Evolutionary conservation across 2,888 invertebrate genomes (phyloP).

Genomic region (Esperia sulphurella): DNA sequence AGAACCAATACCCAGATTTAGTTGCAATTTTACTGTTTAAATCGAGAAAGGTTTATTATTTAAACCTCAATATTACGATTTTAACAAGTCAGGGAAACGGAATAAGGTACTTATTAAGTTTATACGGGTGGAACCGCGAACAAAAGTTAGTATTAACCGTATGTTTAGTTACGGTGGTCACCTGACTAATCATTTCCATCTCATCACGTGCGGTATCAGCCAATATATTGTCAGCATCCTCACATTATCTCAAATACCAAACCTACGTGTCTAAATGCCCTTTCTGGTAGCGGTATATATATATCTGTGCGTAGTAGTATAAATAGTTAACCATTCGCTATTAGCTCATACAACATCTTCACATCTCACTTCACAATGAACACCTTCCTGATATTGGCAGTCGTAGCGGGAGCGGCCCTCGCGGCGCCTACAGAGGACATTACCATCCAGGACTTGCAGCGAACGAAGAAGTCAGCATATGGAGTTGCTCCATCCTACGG

Average conservation of each 20-base stretch:
- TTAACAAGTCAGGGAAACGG: too few relatives aligned
- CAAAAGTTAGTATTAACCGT: too few relatives aligned
- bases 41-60: too few relatives aligned
- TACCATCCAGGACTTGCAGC: constrained; percentile 3
- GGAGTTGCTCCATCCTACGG: neutral
- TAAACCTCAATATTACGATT: too few relatives aligned
- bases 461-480: constrained; percentile 18
- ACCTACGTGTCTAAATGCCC: constrained; percentile 5
- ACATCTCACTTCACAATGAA: constrained; percentile 21
- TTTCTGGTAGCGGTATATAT: neutral
- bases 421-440: constrained; percentile 16
- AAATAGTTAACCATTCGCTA: constrained; percentile 11
- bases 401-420: constrained; percentile 15
- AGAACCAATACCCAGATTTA: too few relatives aligned
- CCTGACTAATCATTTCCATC: too few relatives aligned
- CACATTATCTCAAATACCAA: neutral
- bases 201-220: neutral
- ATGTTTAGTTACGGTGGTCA: too few relatives aligned
- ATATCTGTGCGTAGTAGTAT: constrained; percentile 9
- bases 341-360: constrained; percentile 10
- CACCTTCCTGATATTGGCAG: constrained; percentile 16
- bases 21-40: too few relatives aligned
- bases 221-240: neutral
- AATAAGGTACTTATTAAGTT: too few relatives aligned
- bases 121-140: too few relatives aligned